Conservation (phyloP, 2,888 invertebrate species). For the Caenorhabditis wallacei region DNA sequence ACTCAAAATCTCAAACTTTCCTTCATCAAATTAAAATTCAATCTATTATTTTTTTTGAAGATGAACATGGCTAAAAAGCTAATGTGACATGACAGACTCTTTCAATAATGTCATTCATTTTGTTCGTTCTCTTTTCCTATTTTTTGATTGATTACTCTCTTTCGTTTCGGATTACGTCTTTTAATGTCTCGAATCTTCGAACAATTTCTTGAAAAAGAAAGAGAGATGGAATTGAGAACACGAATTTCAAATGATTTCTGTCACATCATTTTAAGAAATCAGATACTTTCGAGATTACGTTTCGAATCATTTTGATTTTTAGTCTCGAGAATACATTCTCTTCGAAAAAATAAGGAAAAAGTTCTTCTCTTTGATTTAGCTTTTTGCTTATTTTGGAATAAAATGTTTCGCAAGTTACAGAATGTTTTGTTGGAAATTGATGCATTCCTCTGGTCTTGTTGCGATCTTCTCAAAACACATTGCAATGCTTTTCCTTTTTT, state of each 20-base stretch:
- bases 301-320: slow-evolving; percentile 27
- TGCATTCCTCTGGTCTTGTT: too few species aligned
- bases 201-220: background rate
- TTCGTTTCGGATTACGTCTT: slow-evolving; percentile 24
- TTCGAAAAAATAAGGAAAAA: too few species aligned
- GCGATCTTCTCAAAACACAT: too few species aligned
- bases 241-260: slow-evolving; percentile 4
- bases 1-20: too few species aligned
- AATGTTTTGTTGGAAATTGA: too few species aligned
- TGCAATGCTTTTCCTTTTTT: too few species aligned
- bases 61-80: background rate
- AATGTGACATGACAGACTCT: background rate
- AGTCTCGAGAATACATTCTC: background rate
- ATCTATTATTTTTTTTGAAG: too few species aligned
- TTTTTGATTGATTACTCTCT: slow-evolving; percentile 55
- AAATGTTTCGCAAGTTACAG: too few species aligned
- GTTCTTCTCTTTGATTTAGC: too few species aligned
- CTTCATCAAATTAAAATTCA: too few species aligned
- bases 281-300: slow-evolving; percentile 33
- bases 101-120: slow-evolving; percentile 32
- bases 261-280: slow-evolving; percentile 28
- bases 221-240: background rate
- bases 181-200: slow-evolving; percentile 2
- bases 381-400: too few species aligned
- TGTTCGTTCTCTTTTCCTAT: too few species aligned